Evolutionary conservation across 1,140 invertebrate species (phyloP).

Genomic region (Micrasema longulum): DNA sequence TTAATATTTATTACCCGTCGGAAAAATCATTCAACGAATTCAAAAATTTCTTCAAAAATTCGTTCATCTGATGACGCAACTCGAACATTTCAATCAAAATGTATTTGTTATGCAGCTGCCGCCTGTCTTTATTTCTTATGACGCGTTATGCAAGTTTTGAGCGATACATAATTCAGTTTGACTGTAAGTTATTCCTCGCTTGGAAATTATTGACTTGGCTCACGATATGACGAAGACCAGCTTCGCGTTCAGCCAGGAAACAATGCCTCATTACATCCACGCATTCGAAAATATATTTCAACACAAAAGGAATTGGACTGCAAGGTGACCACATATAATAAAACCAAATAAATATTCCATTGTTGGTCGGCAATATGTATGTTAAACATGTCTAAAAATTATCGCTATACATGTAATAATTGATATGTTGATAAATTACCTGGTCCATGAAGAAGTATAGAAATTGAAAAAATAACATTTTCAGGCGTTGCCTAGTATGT

Average conservation of each 20-base stretch:
- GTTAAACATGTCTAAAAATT: too few relatives aligned
- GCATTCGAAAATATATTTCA: not conserved
- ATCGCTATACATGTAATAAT: too few relatives aligned
- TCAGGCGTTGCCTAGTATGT: too few relatives aligned
- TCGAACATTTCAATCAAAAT: constrained; percentile 28
- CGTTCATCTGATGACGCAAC: not conserved
- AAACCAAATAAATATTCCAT: too few relatives aligned
- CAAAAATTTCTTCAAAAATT: constrained; percentile 19
- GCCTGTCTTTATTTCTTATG: constrained; percentile 7
- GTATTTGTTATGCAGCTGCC: not conserved
- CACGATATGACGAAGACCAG: not conserved
- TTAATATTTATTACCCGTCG: constrained; percentile 23
- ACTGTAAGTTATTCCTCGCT: not conserved
- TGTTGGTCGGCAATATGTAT: too few relatives aligned
- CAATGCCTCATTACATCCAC: constrained; percentile 36
- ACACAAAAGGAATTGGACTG: not conserved
- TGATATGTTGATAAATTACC: too few relatives aligned
- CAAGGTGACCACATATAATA: too few relatives aligned
- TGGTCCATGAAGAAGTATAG: too few relatives aligned
- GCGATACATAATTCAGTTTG: constrained; percentile 7
- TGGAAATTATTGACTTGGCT: constrained; percentile 11
- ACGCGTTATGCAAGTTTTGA: constrained; percentile 2
- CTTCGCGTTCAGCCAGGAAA: constrained; percentile 4
- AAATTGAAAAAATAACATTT: too few relatives aligned
- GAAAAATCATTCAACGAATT: not conserved